These are phyloP conservation scores for Petrocephalus zakoni DNA, from an alignment of 2,113 vertebrate species.

Conservation along the genomic window DNA sequence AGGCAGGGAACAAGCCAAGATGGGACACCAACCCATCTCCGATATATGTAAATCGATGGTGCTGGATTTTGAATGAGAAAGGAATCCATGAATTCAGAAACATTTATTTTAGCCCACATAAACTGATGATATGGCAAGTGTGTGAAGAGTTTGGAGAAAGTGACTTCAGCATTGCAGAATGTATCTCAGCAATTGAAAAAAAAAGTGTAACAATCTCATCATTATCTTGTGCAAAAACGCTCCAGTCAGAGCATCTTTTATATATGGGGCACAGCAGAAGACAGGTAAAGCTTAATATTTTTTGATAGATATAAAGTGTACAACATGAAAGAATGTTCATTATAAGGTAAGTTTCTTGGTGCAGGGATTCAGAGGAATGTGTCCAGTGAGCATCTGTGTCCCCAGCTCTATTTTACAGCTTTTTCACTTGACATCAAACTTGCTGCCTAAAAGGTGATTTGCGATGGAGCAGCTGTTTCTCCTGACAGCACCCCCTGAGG, in stretches of 20 bases:
- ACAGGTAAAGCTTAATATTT: not conserved
- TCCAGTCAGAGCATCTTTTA: not conserved
- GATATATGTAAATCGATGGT: no score
- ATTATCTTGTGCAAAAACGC: not conserved
- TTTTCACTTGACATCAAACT: not conserved
- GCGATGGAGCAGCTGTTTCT: not conserved
- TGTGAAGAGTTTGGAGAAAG: no score
- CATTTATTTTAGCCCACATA: no score
- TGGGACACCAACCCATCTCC: no score
- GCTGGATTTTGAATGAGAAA: no score
- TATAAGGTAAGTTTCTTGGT: not conserved
- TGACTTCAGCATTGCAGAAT: no score
- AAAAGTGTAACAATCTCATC: not conserved
- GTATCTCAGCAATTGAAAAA: no score
- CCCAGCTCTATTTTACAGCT: not conserved
- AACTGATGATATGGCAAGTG: no score
- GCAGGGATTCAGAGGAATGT: not conserved
- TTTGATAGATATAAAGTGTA: not conserved
- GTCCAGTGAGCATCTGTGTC: not conserved
- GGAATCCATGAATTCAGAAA: no score
- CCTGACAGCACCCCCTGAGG: not conserved
- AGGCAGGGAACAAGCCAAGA: no score
- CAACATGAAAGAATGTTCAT: not conserved
- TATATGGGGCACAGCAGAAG: not conserved
- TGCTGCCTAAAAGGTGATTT: not conserved